These are phyloP conservation scores for Noctua janthe DNA, from an alignment of 2,888 invertebrate genomes.

Conservation along the genomic window DNA sequence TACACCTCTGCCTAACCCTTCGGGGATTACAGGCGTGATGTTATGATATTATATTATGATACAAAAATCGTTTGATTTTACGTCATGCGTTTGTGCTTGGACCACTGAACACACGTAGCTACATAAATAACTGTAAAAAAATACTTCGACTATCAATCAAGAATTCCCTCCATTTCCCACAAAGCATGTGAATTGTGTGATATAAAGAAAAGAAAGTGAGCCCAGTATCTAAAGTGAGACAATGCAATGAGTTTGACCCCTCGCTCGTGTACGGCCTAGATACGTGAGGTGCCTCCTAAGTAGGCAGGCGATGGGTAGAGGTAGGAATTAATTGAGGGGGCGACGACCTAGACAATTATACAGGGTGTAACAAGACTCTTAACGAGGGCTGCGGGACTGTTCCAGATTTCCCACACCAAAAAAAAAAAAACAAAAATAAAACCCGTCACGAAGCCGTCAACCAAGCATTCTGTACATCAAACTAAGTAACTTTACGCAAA, in stretches of 20 bases:
- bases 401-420: no score
- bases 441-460: no score
- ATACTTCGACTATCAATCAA: not conserved
- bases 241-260: constrained; percentile 55
- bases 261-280: constrained; percentile 53
- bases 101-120: no score
- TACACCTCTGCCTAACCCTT: no score
- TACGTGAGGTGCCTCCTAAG: constrained; percentile 52
- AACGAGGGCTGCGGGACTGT: no score
- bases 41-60: no score
- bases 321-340: constrained; percentile 26
- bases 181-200: constrained; percentile 23
- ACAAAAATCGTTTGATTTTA: not conserved
- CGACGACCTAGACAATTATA: constrained; percentile 25
- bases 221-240: constrained; percentile 53
- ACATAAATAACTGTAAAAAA: not conserved
- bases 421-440: no score
- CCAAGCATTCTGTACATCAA: no score
- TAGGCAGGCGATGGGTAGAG: not conserved
- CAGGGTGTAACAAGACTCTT: no score
- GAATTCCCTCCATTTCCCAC: constrained; percentile 25
- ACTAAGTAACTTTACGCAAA: no score
- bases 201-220: constrained; percentile 64
- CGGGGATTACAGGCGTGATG: no score
- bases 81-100: not conserved